These are phyloP conservation scores for Mareca strepera DNA, from an alignment of 2,797 vertebrate species.

Conservation along the genomic window DNA sequence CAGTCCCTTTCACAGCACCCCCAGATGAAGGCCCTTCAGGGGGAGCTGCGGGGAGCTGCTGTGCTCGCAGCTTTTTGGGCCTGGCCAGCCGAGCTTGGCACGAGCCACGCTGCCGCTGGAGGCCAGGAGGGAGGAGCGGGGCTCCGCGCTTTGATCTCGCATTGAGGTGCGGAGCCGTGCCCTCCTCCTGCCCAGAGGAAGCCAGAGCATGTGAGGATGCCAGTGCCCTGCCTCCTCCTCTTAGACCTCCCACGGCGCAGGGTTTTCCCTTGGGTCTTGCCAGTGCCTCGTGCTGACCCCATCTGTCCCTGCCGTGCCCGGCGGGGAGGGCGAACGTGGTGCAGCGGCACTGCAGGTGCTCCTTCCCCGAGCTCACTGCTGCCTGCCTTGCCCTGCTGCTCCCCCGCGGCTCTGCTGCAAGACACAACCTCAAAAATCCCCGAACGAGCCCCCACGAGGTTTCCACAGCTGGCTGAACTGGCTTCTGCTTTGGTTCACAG, in stretches of 20 bases:
- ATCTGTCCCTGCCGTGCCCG: background rate
- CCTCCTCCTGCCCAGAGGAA: conserved; percentile 36
- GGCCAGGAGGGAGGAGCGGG: background rate
- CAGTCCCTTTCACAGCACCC: background rate
- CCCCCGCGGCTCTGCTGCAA: background rate
- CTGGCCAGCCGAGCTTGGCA: conserved; percentile 13
- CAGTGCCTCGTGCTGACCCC: background rate
- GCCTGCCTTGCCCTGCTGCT: background rate
- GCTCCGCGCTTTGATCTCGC: conserved; percentile 33
- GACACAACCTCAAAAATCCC: background rate
- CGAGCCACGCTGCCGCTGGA: background rate
- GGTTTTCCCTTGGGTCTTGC: conserved; percentile 27
- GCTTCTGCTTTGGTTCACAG: conserved; percentile 45
- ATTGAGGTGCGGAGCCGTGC: background rate
- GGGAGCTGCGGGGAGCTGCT: background rate
- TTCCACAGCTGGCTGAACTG: background rate
- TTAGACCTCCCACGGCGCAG: conserved; percentile 26
- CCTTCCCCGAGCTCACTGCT: background rate
- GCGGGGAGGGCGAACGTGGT: background rate
- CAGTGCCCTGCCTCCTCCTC: background rate
- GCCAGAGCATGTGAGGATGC: background rate
- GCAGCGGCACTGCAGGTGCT: conserved; percentile 29
- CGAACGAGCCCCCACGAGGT: background rate
- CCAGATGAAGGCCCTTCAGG: fast-evolving
- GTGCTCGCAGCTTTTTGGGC: background rate